Evolutionary conservation across 2,113 vertebrate genomes (phyloP), one percentile per base, ranked within the genome.

Genomic region (Blennius ocellaris): DNA sequence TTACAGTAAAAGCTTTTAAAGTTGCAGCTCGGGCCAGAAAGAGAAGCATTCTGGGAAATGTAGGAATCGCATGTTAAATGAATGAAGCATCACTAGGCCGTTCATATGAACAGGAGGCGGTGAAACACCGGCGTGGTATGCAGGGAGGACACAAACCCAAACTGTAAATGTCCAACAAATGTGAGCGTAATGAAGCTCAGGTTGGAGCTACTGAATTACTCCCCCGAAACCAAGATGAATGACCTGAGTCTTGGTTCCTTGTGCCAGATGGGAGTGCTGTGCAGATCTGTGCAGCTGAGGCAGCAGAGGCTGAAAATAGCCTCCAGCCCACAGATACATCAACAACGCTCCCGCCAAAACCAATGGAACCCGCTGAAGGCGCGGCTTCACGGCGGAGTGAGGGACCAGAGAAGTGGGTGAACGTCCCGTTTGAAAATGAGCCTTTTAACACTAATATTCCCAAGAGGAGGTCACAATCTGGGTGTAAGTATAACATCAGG

Each of bases 311-410:
- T 78, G 69, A 79, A 83, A 83, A 85, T 57, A 73, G 71, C 77
- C 61, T 10, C 41, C 53, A 9, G 38, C 64, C 58, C 69, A 38
- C 77, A 44, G 57, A 79, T 68, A 56, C 11, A 38, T 69, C 78
- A 85, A 83, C 80, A 87, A 36, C 2, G 2, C 0, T 0, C 2
- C 36, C 60, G 76, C 81, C 82, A 86, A 80, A 80, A 75, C 8
- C 53, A 70, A 82, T 67, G 66, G 80, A 84, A 86, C 61, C 66
- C 15, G 70, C 82, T 70, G 84, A 87, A 70, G 74, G 80, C 79
- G 75, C 21, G 2, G 53, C 17, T 69, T 50, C 61, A 30, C 14
- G 55, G 47, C 12, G 6, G 40, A 56, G 61, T 1, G 9, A 41
- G 68, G 44, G 52, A 59, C 73, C 43, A 5, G 10, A 8, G 52